Percentiles rank a stretch among this genome's conserved stretches.
These are phyloP conservation scores for Heterodera schachtii DNA, from an alignment of 1,140 invertebrate species.

Conservation along the genomic window DNA sequence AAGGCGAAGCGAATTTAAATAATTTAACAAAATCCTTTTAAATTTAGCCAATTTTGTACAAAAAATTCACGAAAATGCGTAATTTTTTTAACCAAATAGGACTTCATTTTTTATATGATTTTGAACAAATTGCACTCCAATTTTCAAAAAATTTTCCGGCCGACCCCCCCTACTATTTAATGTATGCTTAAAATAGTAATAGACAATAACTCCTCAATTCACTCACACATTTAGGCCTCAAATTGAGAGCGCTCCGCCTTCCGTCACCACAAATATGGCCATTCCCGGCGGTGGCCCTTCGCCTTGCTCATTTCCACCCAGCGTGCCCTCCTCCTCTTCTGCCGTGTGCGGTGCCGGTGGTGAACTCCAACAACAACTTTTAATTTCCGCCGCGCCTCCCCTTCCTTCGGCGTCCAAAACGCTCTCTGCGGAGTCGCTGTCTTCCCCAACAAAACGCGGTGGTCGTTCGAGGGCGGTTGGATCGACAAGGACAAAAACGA, in stretches of 20 bases:
- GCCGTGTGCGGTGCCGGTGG: background rate
- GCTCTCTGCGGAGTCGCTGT: background rate
- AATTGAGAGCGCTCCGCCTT: conserved; percentile 6
- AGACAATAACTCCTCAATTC: no score
- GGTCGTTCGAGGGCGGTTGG: background rate
- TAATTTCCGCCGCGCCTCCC: background rate
- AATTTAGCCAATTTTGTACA: no score
- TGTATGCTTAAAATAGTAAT: no score
- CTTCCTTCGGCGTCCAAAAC: background rate
- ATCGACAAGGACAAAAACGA: background rate
- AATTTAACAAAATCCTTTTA: no score
- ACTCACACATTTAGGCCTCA: background rate
- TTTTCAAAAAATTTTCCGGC: no score
- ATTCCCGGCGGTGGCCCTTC: background rate
- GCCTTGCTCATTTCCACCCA: background rate
- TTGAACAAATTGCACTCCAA: no score
- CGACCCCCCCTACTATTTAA: no score
- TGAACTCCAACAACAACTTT: background rate
- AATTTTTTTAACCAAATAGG: no score
- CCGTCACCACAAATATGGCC: background rate
- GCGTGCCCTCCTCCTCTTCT: background rate
- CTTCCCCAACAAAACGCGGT: background rate
- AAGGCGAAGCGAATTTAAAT: no score
- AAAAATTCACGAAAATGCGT: no score
- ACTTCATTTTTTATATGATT: no score